Base-by-base conservation (phyloP, 2,888 invertebrate species). In the Hemicrepidius hirtus region DNA sequence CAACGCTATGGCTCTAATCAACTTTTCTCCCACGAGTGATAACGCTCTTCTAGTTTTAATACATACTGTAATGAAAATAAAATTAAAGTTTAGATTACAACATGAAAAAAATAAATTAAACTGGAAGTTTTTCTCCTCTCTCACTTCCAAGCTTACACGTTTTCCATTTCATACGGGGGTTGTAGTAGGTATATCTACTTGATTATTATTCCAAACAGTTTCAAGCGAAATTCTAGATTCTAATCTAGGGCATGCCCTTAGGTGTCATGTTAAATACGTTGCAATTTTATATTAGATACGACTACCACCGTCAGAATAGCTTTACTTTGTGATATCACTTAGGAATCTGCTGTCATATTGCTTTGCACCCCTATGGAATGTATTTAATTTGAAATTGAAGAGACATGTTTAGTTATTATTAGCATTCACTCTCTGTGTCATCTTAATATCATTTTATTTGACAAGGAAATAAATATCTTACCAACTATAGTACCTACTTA, bases 1-100 rank as follows among this genome's bases (percentile, higher is more conserved):
- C 37, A 20, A 20, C 57, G 37, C 37, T 57, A 18, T 16, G 16
- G 37, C 37, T 18, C 60, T 60, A 60, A 60, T 60, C 60, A 60
- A 44, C 60, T 60, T 44, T 57, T 60, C 60, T 44, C 60, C 28
- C 44, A 28, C 60, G 40, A 60, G 28, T 24, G 41, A 60, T 44
- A 60, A 60, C 24, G 60, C 57, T 37, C 57, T 12, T n/a, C 37
- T 37, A 57, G 35, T 57, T 57, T 35, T 57, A 44, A 40, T 21
- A 44, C n/a, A n/a, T n/a, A n/a, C n/a, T n/a, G n/a, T 24, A 18
- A 44, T 44, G 44, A 13, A 41, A 44, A 21, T 60, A 37, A 20
- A 24, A 37, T 37, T 57, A n/a, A 12, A 24, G 40, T 60, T 55
- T 60, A 60, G 21, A 24, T 41, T 60, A 20, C 37, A 44, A 21